Base-by-base conservation (phyloP, 2,113 vertebrate genomes). In the Pipa parva region DNA sequence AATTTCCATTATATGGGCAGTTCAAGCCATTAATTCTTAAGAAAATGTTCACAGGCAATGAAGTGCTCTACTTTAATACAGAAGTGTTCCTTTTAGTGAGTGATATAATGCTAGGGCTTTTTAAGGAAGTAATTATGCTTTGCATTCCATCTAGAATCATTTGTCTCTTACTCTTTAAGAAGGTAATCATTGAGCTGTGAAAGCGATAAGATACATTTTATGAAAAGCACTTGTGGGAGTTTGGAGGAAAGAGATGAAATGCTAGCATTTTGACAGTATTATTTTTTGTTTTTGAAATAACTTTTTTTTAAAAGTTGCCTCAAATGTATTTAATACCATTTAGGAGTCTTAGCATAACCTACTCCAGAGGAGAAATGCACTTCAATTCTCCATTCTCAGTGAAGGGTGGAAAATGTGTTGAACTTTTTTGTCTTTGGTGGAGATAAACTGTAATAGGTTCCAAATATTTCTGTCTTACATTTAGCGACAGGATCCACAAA, bases 91-190 rank as follows among this genome's bases (percentile, higher is more conserved):
- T 22, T 48, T 1, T 54, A 71, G 73, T 74, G 64, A 77, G 54
- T 21, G 68, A 78, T 77, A 59, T 66, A 71, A 63, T 79, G 76
- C 25, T 49, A 76, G 61, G 65, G 76, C 75, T 70, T 81, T 59
- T 59, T 57, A 77, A 79, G 75, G 75, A 79, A 73, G 27, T 62
- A 76, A 57, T 74, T 62, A 63, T 78, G 52, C 21, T 65, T 3
- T 7, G 63, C 54, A 72, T 78, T 82, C 76, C 72, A 78, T 69
- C 68, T 72, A 31, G 74, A 65, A 73, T 83, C 18, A 52, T 83
- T 80, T 84, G 78, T 86, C 66, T 59, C 33, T 75, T 63, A 31
- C 60, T 77, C 71, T 72, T 75, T 75, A 70, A 78, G 73, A 70
- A 81, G 58, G 79, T 72, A 78, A 80, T 78, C 75, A 72, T 71